Evolutionary conservation across 2,797 vertebrate species (phyloP), one percentile per base, ranked within the genome.

Genomic region (Rallus crepitans): DNA sequence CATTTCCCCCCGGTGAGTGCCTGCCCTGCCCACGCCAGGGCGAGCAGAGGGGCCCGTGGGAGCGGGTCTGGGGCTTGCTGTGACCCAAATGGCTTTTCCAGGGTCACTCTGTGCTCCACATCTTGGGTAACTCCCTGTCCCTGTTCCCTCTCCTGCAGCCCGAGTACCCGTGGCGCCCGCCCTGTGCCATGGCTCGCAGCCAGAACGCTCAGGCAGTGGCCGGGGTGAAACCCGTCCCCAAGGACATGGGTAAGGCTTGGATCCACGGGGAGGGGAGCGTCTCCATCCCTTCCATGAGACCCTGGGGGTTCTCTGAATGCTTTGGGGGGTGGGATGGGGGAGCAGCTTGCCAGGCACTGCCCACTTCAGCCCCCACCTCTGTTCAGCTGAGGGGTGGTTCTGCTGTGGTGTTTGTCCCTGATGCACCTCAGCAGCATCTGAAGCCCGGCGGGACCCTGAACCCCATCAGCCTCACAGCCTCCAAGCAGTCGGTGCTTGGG

Each of bases 121-220:
- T 28, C 12, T 20, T 8, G 14, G 39, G 23, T 87, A 71, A 85
- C 30, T 23, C 7, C 4, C 10, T 9, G 3, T 73, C 63, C 93
- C 42, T 76, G 61, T 91, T 60, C 31, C 33, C 33, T 53, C 70
- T 31, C 27, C 37, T 53, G 53, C 84, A 94, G 97, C 97, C 99
- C 37, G 99, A 99, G 93, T 99, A 99, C 86, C 97, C 98, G 57
- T 99, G 99, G 99, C 98, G 98, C 92, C 97, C 98, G 0, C 98
- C 98, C 87, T 99, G 98, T 35, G 98, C 98, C 63, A 98, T 98
- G 87, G 96, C 98, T 70, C 98, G 97, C 82, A 99, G 98, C 94
- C 98, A 98, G 93, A 98, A 98, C 24, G 90, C 98, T 81, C 98
- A 98, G 50, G 98, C 98, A n/a, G 98, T 98, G 84, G 97, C 97